These are phyloP conservation scores for Meandrusa payeni DNA, from an alignment of 2,888 invertebrate genomes.

Conservation along the genomic window DNA sequence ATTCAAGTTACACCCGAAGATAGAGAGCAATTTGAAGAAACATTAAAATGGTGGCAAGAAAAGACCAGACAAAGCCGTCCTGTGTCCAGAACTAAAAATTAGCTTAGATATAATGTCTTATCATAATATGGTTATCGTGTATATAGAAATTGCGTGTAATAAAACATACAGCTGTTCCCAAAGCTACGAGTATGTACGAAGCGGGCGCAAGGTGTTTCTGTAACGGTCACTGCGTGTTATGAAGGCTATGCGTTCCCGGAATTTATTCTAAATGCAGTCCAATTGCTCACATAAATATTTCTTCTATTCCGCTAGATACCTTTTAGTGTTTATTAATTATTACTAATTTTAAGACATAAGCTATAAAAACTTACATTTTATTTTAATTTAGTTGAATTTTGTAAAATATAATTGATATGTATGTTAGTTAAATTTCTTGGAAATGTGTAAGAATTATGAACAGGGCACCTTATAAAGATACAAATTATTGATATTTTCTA, in stretches of 20 bases:
- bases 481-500: constrained; percentile 43
- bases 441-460: constrained; percentile 28
- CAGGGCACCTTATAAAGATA: constrained; percentile 51
- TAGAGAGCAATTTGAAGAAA: constrained; percentile 73
- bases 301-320: too few relatives aligned
- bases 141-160: constrained; percentile 33
- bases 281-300: constrained; percentile 3
- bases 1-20: constrained; percentile 74
- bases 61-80: constrained; percentile 63
- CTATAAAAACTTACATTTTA: constrained; percentile 11
- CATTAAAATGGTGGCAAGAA: constrained; percentile 77
- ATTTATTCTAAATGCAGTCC: constrained; percentile 27
- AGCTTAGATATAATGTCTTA: constrained; percentile 24
- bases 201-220: constrained; percentile 70
- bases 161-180: constrained; percentile 76
- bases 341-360: constrained; percentile 6
- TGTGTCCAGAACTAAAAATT: constrained; percentile 40
- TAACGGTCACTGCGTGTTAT: constrained; percentile 59
- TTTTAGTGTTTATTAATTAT: too few relatives aligned
- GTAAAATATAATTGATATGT: constrained; percentile 10
- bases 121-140: constrained; percentile 38
- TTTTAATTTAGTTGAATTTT: constrained; percentile 18
- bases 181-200: constrained; percentile 58
- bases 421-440: constrained; percentile 5
- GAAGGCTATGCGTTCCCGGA: constrained; percentile 38